Evolutionary conservation across 2,888 invertebrate genomes (phyloP).

Genomic region (Agrochola lota): DNA sequence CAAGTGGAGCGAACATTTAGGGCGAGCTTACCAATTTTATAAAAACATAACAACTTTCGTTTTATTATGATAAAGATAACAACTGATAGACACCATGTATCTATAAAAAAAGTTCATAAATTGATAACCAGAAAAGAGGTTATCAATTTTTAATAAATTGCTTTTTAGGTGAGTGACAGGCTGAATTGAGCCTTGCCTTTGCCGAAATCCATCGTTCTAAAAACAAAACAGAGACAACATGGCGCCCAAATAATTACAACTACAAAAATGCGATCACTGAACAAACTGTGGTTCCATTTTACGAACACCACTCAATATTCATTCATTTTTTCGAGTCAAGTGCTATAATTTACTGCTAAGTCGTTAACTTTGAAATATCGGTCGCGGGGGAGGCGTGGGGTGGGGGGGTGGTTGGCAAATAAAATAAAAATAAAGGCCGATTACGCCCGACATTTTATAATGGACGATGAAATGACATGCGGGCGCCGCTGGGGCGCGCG

Average conservation of each 20-base stretch:
- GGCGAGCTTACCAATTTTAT: slow-evolving; percentile 31
- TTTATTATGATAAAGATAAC: slow-evolving; percentile 50
- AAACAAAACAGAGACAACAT: slow-evolving; percentile 65
- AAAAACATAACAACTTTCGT: slow-evolving; percentile 41
- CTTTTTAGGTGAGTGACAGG: slow-evolving; percentile 34
- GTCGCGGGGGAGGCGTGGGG: slow-evolving; percentile 73
- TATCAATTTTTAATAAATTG: slow-evolving; percentile 60
- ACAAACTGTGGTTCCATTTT: slow-evolving; percentile 70
- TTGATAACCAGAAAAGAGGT: slow-evolving; percentile 57
- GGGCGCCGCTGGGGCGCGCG: slow-evolving; percentile 84
- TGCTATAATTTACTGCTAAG: slow-evolving; percentile 87
- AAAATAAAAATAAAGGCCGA: slow-evolving; percentile 90
- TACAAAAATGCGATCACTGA: slow-evolving; percentile 67
- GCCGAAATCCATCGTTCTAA: slow-evolving; percentile 28
- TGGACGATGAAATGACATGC: slow-evolving; percentile 89
- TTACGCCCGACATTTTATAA: slow-evolving; percentile 90
- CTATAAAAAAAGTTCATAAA: slow-evolving; percentile 59
- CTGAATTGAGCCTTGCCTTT: slow-evolving; percentile 5
- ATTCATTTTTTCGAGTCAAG: slow-evolving; percentile 84
- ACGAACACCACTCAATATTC: slow-evolving; percentile 78
- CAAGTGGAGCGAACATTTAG: slow-evolving; percentile 42
- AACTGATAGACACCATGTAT: slow-evolving; percentile 46
- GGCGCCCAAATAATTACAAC: slow-evolving; percentile 66
- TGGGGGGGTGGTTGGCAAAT: slow-evolving; percentile 82
- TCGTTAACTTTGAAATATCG: slow-evolving; percentile 90